Conservation (phyloP, 2,113 vertebrate genomes). For the Myiozetetes cayanensis region DNA sequence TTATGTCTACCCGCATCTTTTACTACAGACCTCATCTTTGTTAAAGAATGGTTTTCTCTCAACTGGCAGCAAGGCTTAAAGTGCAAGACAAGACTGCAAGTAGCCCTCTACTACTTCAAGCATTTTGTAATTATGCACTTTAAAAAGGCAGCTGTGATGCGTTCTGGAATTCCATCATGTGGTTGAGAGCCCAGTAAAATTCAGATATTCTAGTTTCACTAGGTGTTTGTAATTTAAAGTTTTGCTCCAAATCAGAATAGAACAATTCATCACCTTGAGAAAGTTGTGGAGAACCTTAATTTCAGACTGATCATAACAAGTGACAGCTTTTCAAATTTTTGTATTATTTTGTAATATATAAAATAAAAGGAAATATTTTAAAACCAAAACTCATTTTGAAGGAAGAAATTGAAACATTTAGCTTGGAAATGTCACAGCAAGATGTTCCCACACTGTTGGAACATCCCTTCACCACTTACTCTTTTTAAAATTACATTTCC, state of each 20-base stretch:
- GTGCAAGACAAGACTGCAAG: neutral
- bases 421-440: constrained; percentile 47
- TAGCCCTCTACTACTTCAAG: neutral
- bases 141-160: neutral
- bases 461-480: constrained; percentile 32
- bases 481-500: constrained; percentile 54
- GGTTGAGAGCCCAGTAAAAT: neutral
- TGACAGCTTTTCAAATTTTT: neutral
- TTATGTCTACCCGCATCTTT: neutral
- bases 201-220: neutral
- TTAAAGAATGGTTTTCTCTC: neutral
- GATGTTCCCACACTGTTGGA: constrained; percentile 42
- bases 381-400: constrained; percentile 27
- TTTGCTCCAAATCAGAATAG: neutral
- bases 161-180: neutral
- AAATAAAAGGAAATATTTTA: constrained; percentile 48
- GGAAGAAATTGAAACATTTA: constrained; percentile 28
- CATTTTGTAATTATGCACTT: neutral
- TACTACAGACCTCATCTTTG: neutral
- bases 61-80: neutral
- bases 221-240: neutral
- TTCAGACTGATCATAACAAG: neutral
- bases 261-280: neutral
- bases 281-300: neutral
- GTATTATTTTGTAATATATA: constrained; percentile 11